phyloP scores from a whole-genome alignment of 2,113 vertebrate genomes.

The Chaetops frenatus region DNA sequence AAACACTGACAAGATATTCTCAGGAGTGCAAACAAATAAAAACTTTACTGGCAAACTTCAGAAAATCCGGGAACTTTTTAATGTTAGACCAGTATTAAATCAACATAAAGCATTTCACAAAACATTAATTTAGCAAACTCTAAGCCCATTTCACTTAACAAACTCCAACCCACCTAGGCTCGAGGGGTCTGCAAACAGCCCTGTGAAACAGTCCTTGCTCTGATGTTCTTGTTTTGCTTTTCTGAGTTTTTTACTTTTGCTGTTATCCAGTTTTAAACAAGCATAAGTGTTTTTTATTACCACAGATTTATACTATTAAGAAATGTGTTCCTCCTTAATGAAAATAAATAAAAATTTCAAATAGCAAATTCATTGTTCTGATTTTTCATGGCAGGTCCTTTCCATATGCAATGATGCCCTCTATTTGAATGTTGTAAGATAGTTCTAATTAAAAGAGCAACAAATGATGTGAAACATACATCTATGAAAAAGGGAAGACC shows the following conservation, averaged over 20 bases:
- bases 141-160: background rate
- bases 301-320: background rate
- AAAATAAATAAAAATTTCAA: background rate
- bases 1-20: background rate
- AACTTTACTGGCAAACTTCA: background rate
- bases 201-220: background rate
- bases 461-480: background rate
- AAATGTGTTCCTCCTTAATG: background rate
- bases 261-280: background rate
- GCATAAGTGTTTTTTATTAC: background rate
- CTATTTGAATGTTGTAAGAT: background rate
- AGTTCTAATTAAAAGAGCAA: background rate
- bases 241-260: background rate
- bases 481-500: background rate
- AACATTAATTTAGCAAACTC: background rate
- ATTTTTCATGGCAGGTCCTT: background rate
- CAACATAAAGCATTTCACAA: background rate
- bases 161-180: background rate
- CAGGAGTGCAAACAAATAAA: background rate
- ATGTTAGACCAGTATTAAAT: background rate
- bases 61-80: background rate
- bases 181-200: background rate
- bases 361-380: background rate
- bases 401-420: background rate
- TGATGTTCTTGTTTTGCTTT: background rate